Evolutionary conservation across 2,888 invertebrate species (phyloP).

Genomic region (Oscheius myriophilus): DNA sequence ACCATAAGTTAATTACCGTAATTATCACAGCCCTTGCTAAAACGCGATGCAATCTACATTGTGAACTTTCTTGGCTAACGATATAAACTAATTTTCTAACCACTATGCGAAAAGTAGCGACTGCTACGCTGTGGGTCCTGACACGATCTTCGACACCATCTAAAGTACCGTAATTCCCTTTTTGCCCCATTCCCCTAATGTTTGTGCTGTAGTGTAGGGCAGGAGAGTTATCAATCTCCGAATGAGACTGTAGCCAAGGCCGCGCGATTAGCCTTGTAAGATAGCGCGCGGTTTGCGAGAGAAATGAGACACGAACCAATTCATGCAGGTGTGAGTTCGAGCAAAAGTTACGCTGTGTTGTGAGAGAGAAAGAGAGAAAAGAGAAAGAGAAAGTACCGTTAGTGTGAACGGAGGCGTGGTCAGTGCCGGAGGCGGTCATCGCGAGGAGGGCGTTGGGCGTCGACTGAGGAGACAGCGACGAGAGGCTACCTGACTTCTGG

Average conservation of each 20-base stretch:
- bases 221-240: slow-evolving; percentile 15
- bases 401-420: slow-evolving; percentile 32
- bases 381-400: slow-evolving; percentile 25
- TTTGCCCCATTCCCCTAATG: too few relatives aligned
- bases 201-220: too few relatives aligned
- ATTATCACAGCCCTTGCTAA: too few relatives aligned
- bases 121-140: too few relatives aligned
- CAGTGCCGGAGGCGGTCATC: slow-evolving; percentile 31
- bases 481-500: slow-evolving; percentile 28
- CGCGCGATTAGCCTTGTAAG: not conserved
- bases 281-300: not conserved
- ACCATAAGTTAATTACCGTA: too few relatives aligned
- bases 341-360: not conserved
- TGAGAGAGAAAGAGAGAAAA: slow-evolving; percentile 1
- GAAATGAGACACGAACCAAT: slow-evolving; percentile 1
- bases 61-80: too few relatives aligned
- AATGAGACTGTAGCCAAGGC: slow-evolving; percentile 13
- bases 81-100: too few relatives aligned
- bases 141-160: too few relatives aligned
- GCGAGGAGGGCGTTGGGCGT: slow-evolving; percentile 22
- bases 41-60: too few relatives aligned
- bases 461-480: slow-evolving; percentile 23
- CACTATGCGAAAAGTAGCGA: too few relatives aligned
- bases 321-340: slow-evolving; percentile 3
- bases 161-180: too few relatives aligned